Percentiles rank a stretch among this genome's conserved stretches.
Conservation (phyloP, 2,888 invertebrate species). For the Aethes cnicana region DNA sequence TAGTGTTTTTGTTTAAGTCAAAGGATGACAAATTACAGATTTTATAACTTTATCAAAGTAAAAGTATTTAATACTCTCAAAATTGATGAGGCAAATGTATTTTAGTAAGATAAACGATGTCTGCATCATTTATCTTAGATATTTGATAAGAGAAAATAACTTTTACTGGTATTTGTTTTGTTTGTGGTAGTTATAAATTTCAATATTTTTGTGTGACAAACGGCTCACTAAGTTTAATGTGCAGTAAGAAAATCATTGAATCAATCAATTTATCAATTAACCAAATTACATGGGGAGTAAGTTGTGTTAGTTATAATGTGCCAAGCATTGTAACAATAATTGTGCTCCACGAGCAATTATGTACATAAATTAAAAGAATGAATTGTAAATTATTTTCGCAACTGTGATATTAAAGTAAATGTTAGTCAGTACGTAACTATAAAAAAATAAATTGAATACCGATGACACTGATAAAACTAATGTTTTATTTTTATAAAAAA, state of each 20-base stretch:
- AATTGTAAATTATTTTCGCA: slow-evolving; percentile 50
- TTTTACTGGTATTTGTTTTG: background rate
- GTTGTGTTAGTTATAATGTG: slow-evolving; percentile 1
- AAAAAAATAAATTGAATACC: slow-evolving; percentile 64
- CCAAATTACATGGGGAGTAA: slow-evolving; percentile 5
- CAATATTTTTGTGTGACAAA: slow-evolving; percentile 2
- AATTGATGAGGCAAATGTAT: slow-evolving; percentile 2
- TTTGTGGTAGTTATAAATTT: background rate
- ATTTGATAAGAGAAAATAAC: background rate
- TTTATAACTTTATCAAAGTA: slow-evolving; percentile 7
- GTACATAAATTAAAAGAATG: slow-evolving; percentile 22
- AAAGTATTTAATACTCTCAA: slow-evolving; percentile 11
- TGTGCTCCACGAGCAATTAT: background rate
- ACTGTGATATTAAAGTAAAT: slow-evolving; percentile 77
- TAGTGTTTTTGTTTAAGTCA: slow-evolving; percentile 6
- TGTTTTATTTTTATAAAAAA: slow-evolving; percentile 30
- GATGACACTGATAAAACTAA: slow-evolving; percentile 50
- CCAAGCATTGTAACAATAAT: slow-evolving; percentile 9
- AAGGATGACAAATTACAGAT: slow-evolving; percentile 1
- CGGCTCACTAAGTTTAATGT: too few relatives aligned
- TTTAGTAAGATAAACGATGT: background rate
- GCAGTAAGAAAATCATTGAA: too few relatives aligned
- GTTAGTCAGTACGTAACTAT: slow-evolving; percentile 49
- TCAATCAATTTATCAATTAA: too few relatives aligned
- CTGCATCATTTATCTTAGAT: background rate